Conservation (phyloP, 2,113 vertebrate species). For the Terrapene triunguis region DNA sequence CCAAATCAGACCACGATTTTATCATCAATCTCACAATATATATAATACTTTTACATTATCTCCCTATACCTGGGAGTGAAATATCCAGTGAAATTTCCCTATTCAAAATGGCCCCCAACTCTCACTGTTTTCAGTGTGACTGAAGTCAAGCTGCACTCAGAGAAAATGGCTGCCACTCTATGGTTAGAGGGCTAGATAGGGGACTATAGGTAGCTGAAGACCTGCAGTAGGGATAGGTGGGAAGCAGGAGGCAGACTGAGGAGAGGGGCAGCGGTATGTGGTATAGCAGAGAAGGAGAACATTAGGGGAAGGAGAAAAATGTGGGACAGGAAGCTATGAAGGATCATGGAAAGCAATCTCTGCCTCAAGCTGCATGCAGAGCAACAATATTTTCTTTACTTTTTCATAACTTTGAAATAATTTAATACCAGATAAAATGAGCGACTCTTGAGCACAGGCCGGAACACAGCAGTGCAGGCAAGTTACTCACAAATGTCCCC, state of each 20-base stretch:
- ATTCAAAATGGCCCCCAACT: background rate
- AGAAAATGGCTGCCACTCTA: background rate
- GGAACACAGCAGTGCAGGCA: background rate
- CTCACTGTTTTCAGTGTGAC: background rate
- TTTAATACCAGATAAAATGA: background rate
- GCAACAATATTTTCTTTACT: rapidly evolving
- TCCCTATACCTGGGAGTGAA: background rate
- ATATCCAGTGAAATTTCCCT: background rate
- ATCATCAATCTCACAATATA: background rate
- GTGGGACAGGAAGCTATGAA: background rate
- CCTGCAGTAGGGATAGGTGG: background rate
- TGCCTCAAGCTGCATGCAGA: background rate
- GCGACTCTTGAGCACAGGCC: background rate
- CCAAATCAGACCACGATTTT: background rate
- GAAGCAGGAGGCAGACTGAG: rapidly evolving
- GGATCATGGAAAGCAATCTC: background rate
- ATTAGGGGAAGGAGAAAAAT: background rate
- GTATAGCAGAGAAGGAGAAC: background rate
- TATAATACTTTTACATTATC: background rate
- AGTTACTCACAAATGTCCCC: background rate
- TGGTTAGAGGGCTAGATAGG: background rate
- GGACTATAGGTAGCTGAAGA: background rate
- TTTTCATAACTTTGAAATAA: background rate
- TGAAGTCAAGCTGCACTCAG: background rate
- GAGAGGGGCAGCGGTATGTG: background rate